Evolutionary conservation across 2,113 vertebrate genomes (phyloP).

Genomic region (Rhinopomastus cyanomelas): DNA sequence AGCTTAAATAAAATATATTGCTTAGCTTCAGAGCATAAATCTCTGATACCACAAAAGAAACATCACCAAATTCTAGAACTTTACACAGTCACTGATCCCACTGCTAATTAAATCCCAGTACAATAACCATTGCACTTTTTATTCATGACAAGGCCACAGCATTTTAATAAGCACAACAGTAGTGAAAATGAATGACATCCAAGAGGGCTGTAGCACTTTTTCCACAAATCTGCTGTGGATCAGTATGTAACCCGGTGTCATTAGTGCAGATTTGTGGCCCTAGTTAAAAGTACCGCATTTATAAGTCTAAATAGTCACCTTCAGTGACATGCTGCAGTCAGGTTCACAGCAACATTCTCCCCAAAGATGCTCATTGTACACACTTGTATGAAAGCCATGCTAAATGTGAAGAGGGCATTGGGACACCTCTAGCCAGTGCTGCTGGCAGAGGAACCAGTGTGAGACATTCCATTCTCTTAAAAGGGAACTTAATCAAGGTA

Average conservation of each 20-base stretch:
- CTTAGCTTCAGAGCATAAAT: background rate
- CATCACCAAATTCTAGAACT: slow-evolving; percentile 8
- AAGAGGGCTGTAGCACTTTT: background rate
- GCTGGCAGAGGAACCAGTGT: background rate
- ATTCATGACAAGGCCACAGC: slow-evolving; percentile 35
- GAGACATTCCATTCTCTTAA: background rate
- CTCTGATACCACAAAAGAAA: slow-evolving; percentile 7
- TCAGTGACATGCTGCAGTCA: background rate
- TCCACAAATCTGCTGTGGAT: background rate
- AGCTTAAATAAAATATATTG: slow-evolving; percentile 31
- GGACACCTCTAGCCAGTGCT: background rate
- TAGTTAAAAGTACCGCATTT: background rate
- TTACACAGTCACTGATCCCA: slow-evolving; percentile 22
- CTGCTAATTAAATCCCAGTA: slow-evolving; percentile 58
- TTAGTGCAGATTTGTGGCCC: background rate
- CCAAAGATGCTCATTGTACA: background rate
- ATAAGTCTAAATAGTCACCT: background rate
- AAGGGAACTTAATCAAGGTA: background rate
- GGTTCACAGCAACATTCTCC: background rate
- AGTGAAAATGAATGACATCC: slow-evolving; percentile 37
- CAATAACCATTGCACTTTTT: slow-evolving; percentile 2
- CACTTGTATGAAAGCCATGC: background rate
- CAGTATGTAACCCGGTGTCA: background rate
- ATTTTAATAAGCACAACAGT: slow-evolving; percentile 51
- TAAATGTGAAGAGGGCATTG: background rate